Base-by-base conservation (phyloP, 1,140 invertebrate species). In the Papilio machaon region DNA sequence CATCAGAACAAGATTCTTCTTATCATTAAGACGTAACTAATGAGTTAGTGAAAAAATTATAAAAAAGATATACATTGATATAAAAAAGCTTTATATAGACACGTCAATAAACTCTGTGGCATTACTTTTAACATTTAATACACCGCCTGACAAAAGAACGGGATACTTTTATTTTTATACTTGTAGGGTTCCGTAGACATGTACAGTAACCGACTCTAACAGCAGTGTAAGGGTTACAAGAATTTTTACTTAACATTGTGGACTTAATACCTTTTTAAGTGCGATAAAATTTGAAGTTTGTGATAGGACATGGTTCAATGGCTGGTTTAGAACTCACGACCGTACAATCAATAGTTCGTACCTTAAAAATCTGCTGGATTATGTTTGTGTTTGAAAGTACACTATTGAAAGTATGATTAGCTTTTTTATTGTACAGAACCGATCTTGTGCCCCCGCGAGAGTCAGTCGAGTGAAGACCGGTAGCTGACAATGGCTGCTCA, bases 401-500 rank as follows among this genome's bases (percentile, higher is more conserved):
- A 6, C 2, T 43, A 43, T 43, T 6, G 47, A 49, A 49, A 11
- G 0, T 11, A 49, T 49, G 9, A 49, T 49, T 49, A 49, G 7
- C 13, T 9, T 49, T 11, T 49, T 49, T 49, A 49, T 49, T 49
- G 15, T 58, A 58, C 54, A 58, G 54, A 58, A 58, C 54, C 54
- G 54, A 58, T 0, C 0, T 0, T 0, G 17, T 11, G 19, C 54
- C 17, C 3, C n/a, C 15, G 17, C 46, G 35, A n/a, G 49, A 79
- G 81, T 4, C 76, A 19, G 77, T 38, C 17, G 75, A 58, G 80
- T 80, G 78, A 91, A 92, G 85, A 92, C 91, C 91, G 83, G 91
- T 91, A 92, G 91, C 91, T 85, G 88, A 91, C 89, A 91, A 89
- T 89, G 83, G 83, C 67, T 7, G 79, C 84, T 88, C 89, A 90